Evolutionary conservation across 2,888 invertebrate genomes (phyloP).

Genomic region (Nymphalis polychloros): DNA sequence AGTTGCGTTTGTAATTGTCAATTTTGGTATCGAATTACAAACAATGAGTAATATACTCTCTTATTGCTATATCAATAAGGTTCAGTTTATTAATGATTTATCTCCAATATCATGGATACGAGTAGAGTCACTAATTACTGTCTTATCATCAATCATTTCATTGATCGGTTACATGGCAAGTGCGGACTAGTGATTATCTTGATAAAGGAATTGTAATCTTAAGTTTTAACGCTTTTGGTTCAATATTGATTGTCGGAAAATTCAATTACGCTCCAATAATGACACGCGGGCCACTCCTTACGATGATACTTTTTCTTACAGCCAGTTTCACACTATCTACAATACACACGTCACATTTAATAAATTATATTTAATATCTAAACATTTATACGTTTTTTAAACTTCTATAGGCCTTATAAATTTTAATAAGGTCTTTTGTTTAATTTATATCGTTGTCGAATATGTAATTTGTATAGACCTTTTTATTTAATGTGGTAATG

Average conservation of each 20-base stretch:
- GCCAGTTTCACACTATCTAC: conserved; percentile 23
- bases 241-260: conserved; percentile 11
- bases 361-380: conserved; percentile 16
- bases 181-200: conserved; percentile 28
- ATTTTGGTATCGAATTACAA: conserved; percentile 47
- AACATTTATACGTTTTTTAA: not conserved
- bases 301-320: conserved; percentile 18
- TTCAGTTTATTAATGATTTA: conserved; percentile 18
- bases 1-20: conserved; percentile 75
- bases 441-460: no score
- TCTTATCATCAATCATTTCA: conserved; percentile 67
- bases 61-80: conserved; percentile 17
- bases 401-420: no score
- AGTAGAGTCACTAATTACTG: conserved; percentile 59
- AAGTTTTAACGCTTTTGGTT: conserved; percentile 20
- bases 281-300: conserved; percentile 5
- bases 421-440: no score
- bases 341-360: conserved; percentile 6
- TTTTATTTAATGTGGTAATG: no score
- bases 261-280: conserved; percentile 29
- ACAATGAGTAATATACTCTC: conserved; percentile 16
- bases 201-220: conserved; percentile 23
- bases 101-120: not conserved
- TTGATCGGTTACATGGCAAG: conserved; percentile 41
- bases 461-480: no score